Percentiles rank a stretch among this genome's conserved stretches.
Evolutionary conservation across 2,113 vertebrate species (phyloP).

Genomic region (Perca fluviatilis): DNA sequence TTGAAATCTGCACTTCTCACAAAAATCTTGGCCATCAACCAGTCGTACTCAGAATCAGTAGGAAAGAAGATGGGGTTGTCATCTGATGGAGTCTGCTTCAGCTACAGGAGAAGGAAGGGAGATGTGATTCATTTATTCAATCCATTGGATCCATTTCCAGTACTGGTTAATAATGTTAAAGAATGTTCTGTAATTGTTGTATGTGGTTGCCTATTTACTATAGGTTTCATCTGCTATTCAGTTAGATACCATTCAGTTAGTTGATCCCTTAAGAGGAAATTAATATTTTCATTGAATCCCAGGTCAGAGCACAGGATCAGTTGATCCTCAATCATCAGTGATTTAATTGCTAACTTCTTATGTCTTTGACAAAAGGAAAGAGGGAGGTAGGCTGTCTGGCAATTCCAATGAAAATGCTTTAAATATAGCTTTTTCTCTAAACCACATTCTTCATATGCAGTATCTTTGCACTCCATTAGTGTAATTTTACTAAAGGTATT

Average conservation of each 20-base stretch:
- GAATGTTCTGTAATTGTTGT: neutral
- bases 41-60: conserved; percentile 78
- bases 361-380: neutral
- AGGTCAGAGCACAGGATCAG: neutral
- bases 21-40: conserved; percentile 59
- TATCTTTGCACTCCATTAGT: neutral
- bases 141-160: neutral
- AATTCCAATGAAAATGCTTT: neutral
- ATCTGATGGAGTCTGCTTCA: conserved; percentile 66
- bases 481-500: neutral
- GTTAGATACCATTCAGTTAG: neutral
- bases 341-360: neutral
- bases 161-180: neutral
- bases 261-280: neutral
- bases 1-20: conserved; percentile 83
- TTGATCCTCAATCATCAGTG: neutral
- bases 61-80: conserved; percentile 83
- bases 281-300: neutral
- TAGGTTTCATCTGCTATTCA: neutral
- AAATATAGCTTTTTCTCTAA: neutral
- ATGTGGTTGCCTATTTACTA: neutral
- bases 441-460: neutral
- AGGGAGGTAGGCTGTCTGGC: neutral
- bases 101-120: conserved; percentile 33
- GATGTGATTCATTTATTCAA: neutral